These are phyloP conservation scores for Apteryx owenii DNA, from an alignment of 2,113 vertebrate genomes.

Conservation along the genomic window DNA sequence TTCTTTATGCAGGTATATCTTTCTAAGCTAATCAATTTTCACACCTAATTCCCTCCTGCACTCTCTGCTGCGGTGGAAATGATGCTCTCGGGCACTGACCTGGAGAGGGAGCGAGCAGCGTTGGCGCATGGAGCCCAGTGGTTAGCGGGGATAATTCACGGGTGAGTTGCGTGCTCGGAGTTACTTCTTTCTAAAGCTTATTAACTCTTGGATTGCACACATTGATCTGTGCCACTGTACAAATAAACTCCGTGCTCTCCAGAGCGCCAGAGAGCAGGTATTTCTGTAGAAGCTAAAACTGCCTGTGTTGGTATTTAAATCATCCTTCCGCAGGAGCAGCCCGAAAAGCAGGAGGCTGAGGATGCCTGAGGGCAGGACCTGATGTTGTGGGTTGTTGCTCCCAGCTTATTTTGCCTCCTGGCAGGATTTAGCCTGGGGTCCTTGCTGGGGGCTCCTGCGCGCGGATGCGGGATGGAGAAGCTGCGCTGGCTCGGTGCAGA, in stretches of 20 bases:
- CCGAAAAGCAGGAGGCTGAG: not conserved
- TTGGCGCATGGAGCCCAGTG: not conserved
- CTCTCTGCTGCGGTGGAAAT: not conserved
- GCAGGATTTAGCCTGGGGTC: not conserved
- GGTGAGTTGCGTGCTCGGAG: not conserved
- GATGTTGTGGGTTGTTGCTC: not conserved
- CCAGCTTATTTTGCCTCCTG: not conserved
- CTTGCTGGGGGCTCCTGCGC: too few species aligned
- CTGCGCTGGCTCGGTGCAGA: too few species aligned
- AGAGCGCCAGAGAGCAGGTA: not conserved
- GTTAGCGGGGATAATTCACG: not conserved
- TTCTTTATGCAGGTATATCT: slow-evolving; percentile 2
- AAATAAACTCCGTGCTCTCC: not conserved
- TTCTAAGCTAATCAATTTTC: not conserved
- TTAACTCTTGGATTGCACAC: not conserved
- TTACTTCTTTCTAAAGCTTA: not conserved
- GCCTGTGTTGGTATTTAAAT: not conserved
- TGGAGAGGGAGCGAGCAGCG: not conserved
- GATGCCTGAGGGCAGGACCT: too few species aligned
- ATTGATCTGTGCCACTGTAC: not conserved
- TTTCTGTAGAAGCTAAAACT: not conserved
- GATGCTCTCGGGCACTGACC: not conserved
- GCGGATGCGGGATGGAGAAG: not conserved
- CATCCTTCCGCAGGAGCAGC: not conserved
- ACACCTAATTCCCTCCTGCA: not conserved